Percentiles rank a stretch among this genome's conserved stretches.
phyloP scores from a whole-genome alignment of 2,113 vertebrate species.

The Forbesichthys papilliferus region DNA sequence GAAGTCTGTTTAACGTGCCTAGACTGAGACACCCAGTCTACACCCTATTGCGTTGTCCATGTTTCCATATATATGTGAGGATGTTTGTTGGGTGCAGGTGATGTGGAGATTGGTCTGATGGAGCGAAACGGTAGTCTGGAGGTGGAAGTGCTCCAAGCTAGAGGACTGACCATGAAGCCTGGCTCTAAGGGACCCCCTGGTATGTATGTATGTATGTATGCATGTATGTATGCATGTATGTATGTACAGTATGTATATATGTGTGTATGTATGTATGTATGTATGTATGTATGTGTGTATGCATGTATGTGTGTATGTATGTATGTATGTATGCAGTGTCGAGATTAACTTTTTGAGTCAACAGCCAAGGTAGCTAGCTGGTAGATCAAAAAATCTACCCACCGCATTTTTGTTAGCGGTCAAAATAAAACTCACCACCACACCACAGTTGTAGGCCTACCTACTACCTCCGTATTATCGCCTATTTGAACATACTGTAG shows the following conservation, averaged over 20 bases:
- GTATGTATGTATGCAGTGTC: too few relatives aligned
- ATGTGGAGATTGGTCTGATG: constrained; percentile 93
- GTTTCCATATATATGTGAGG: not conserved
- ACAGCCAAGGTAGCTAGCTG: not conserved
- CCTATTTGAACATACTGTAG: too few relatives aligned
- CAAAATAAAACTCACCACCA: too few relatives aligned
- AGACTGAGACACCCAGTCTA: not conserved
- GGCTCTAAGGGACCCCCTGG: constrained; percentile 97
- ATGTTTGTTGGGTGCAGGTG: constrained; percentile 75
- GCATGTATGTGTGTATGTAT: too few relatives aligned
- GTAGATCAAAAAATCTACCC: not conserved
- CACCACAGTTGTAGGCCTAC: too few relatives aligned
- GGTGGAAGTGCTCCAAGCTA: constrained; percentile 96
- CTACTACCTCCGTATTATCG: too few relatives aligned
- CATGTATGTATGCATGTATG: not conserved
- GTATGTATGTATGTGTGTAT: too few relatives aligned
- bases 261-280: too few relatives aligned
- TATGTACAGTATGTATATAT: too few relatives aligned
- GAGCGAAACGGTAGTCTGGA: constrained; percentile 94
- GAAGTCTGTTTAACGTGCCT: not conserved
- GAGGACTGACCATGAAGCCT: constrained; percentile 92
- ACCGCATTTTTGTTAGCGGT: too few relatives aligned
- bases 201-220: constrained; percentile 42
- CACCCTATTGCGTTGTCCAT: not conserved
- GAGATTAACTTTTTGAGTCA: too few relatives aligned